phyloP scores from a whole-genome alignment of 2,888 invertebrate species.

The Scaeva pyrastri region DNA sequence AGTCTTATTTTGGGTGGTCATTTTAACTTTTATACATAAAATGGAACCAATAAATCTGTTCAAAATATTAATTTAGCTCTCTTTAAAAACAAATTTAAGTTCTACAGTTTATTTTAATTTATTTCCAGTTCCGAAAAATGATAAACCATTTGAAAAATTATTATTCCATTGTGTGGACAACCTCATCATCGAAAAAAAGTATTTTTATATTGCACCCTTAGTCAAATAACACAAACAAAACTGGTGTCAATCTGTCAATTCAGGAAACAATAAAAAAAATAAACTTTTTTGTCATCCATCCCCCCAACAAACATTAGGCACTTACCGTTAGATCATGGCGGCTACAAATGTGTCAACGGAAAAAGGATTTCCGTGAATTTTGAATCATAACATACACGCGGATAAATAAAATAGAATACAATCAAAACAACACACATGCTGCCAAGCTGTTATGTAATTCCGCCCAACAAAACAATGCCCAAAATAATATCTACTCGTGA shows the following conservation, averaged over 20 bases:
- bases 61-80: no score
- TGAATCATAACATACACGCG: slow-evolving; percentile 44
- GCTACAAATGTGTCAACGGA: slow-evolving; percentile 57
- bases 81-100: no score
- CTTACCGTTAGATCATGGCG: neutral
- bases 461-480: neutral
- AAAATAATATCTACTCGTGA: neutral
- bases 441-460: slow-evolving; percentile 40
- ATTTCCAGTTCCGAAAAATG: no score
- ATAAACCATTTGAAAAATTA: no score
- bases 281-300: slow-evolving; percentile 45
- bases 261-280: slow-evolving; percentile 60
- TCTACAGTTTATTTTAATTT: no score
- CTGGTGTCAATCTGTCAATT: neutral
- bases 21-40: no score
- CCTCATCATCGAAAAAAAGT: slow-evolving; percentile 13
- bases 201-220: neutral
- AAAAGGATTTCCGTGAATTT: slow-evolving; percentile 68
- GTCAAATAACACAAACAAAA: neutral
- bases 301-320: slow-evolving; percentile 6
- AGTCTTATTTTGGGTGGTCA: no score
- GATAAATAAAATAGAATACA: neutral
- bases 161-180: no score
- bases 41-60: no score
- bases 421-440: slow-evolving; percentile 52